Conservation (phyloP, 2,113 vertebrate species). For the Syngnathoides biaculeatus region DNA sequence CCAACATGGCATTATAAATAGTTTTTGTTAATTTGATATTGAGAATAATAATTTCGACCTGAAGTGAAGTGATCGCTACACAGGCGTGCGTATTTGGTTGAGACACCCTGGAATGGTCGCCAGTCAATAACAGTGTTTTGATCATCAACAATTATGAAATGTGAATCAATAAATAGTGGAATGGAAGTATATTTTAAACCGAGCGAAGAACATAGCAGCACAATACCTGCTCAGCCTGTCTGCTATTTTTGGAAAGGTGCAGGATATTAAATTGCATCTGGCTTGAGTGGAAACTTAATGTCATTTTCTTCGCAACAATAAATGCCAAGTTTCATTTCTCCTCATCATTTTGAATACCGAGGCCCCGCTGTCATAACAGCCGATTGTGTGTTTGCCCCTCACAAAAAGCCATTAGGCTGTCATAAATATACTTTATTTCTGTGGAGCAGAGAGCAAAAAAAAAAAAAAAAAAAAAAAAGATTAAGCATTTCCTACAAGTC, state of each 20-base stretch:
- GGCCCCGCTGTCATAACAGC: conserved; percentile 3
- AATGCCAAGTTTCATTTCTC: conserved; percentile 6
- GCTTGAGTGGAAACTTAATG: conserved; percentile 1
- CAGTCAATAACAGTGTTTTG: not conserved
- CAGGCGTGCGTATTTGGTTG: no score
- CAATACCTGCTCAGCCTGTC: not conserved
- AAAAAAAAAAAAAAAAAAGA: conserved; percentile 11
- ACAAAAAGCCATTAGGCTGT: not conserved
- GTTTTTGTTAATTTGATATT: no score
- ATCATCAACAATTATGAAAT: not conserved
- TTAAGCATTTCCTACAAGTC: conserved; percentile 1
- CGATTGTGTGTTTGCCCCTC: conserved; percentile 6
- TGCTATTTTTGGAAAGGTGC: conserved; percentile 7
- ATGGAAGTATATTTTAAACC: not conserved
- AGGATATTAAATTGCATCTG: not conserved
- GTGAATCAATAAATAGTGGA: not conserved
- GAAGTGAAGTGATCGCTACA: no score
- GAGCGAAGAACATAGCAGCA: not conserved
- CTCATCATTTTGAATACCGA: conserved; percentile 9
- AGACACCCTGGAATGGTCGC: not conserved
- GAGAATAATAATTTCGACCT: no score
- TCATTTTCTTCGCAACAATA: conserved; percentile 4
- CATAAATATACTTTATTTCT: conserved; percentile 5
- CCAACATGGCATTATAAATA: no score
- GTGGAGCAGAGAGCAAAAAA: conserved; percentile 1